Base-by-base conservation (phyloP, 2,113 vertebrate species). In the Empidonax alnorum region DNA sequence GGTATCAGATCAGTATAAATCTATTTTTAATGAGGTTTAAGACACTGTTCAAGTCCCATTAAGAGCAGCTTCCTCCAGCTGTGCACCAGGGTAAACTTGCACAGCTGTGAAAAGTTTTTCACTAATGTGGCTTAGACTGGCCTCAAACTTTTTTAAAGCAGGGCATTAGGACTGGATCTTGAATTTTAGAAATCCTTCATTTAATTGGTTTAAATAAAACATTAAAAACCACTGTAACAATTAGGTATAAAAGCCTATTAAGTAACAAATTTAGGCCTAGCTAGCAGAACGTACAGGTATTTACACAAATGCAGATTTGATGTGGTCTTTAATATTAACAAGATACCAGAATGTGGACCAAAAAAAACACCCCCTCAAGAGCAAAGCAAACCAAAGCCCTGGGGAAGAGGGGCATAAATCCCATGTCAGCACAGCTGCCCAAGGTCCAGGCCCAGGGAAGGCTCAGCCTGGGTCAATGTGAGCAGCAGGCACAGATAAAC, bases 11-110 rank as follows among this genome's bases (percentile, higher is more conserved):
- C 90, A 74, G 59, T 87, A 93, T 25, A 86, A 90, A 95, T 81
- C 83, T 93, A 84, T 84, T 94, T 92, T 84, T 92, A 67, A 93
- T 55, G 73, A 94, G 61, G 78, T 87, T 93, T 74, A 82, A 75
- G 56, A 93, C 85, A 91, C 53, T 46, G 53, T 83, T 93, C 72
- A 88, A 93, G 92, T 92, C 90, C 72, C 72, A 84, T 71, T 63
- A 84, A 47, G 42, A 95, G 86, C 84, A 94, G 90, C 90, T 89
- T 89, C 69, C 65, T 84, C 50, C 86, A 90, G 23, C 59, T 42
- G 65, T 75, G 80, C 89, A 77, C 71, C 61, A 67, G 5, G 20
- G 24, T 66, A 77, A 62, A 35, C 55, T 33, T 90, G 55, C 76
- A 88, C 55, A 80, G 63, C 11, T 69, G 82, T 72, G 65, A 66